These are phyloP conservation scores for Tragelaphus strepsiceros DNA, from an alignment of 2,113 vertebrate genomes.

Conservation along the genomic window DNA sequence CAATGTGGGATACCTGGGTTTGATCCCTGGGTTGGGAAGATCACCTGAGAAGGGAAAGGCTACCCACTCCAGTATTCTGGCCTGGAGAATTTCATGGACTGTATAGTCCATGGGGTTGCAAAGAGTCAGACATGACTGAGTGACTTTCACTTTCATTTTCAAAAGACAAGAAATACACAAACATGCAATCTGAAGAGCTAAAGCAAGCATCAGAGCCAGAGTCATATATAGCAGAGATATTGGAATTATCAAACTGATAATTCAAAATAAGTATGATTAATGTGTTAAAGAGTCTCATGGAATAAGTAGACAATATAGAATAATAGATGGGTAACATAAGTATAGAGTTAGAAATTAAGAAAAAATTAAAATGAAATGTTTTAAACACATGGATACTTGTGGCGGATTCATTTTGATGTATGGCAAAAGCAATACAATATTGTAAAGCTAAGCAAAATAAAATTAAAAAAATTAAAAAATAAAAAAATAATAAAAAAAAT, in stretches of 20 bases:
- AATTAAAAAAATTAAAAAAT: no score
- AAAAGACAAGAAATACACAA: neutral
- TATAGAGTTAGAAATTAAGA: neutral
- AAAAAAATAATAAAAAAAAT: neutral
- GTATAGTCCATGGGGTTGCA: neutral
- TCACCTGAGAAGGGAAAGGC: neutral
- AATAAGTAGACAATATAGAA: neutral
- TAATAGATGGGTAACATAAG: neutral
- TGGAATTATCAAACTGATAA: neutral
- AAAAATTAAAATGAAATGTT: neutral
- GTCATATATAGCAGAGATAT: neutral
- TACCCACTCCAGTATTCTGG: neutral
- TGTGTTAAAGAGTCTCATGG: neutral
- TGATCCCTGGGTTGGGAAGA: neutral
- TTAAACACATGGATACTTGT: no score
- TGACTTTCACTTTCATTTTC: neutral
- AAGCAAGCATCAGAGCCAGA: neutral
- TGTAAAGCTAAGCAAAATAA: no score
- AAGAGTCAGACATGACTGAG: neutral
- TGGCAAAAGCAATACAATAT: no score
- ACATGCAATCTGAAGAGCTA: neutral
- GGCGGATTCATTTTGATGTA: no score
- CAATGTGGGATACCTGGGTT: neutral
- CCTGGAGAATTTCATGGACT: neutral
- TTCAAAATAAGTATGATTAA: neutral